phyloP scores from a whole-genome alignment of 2,888 invertebrate genomes.

The Leptinotarsa juncta region DNA sequence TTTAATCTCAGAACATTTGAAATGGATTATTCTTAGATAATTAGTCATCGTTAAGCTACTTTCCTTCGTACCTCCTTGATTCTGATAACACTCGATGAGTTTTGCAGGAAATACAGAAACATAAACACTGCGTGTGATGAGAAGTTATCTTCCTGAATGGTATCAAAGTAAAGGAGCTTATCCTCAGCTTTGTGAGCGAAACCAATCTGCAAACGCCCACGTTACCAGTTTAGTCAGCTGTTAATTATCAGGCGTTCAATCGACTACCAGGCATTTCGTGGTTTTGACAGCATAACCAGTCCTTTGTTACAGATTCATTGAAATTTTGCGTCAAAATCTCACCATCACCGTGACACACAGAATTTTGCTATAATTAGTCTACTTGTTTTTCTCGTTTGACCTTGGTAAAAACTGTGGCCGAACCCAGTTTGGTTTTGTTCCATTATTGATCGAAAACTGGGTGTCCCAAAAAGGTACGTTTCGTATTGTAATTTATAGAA shows the following conservation, averaged over 20 bases:
- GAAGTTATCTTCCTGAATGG: background rate
- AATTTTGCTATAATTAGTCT: constrained; percentile 5
- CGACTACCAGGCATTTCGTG: background rate
- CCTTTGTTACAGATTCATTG: constrained; percentile 2
- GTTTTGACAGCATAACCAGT: background rate
- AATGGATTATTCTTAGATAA: too few relatives aligned
- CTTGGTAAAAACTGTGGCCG: constrained; percentile 1
- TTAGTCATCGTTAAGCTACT: too few relatives aligned
- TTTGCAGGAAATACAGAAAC: too few relatives aligned
- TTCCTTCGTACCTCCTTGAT: too few relatives aligned
- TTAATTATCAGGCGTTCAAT: constrained; percentile 6
- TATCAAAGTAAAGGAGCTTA: background rate
- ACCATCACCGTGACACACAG: background rate
- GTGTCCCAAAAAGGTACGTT: background rate
- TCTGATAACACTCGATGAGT: too few relatives aligned
- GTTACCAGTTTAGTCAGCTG: constrained; percentile 11
- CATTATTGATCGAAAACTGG: background rate
- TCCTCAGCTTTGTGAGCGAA: background rate
- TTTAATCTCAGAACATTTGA: too few relatives aligned
- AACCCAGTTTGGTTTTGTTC: background rate
- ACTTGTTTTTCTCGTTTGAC: background rate
- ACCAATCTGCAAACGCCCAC: background rate
- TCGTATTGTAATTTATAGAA: too few relatives aligned
- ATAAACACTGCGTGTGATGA: too few relatives aligned
- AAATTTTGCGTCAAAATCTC: background rate